Evolutionary conservation across 2,113 vertebrate species (phyloP).

Genomic region (Lagopus leucura): DNA sequence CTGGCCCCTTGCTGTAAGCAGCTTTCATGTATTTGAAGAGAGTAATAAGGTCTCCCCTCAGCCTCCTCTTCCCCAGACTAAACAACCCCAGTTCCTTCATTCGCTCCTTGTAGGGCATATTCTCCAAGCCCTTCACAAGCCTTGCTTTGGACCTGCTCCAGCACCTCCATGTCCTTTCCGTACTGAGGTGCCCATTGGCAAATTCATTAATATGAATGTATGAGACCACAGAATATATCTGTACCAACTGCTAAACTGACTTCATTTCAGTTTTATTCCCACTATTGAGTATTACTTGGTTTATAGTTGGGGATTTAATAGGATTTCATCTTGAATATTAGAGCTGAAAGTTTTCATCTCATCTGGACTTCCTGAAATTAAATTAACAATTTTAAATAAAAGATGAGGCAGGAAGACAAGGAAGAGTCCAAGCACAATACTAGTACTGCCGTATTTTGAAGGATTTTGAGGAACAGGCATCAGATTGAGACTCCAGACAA

Average conservation of each 20-base stretch:
- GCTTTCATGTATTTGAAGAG: too few species aligned
- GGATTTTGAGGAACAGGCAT: background rate
- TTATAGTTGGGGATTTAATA: conserved; percentile 43
- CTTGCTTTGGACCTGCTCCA: too few species aligned
- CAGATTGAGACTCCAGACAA: background rate
- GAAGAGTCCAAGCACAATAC: background rate
- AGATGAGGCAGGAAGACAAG: background rate
- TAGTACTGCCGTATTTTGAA: background rate
- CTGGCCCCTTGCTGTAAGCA: too few species aligned
- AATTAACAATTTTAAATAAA: conserved; percentile 31
- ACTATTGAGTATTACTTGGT: background rate
- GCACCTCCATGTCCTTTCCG: too few species aligned
- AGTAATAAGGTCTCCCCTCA: too few species aligned
- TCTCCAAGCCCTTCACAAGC: too few species aligned
- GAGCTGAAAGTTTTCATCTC: conserved; percentile 41
- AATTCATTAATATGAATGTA: conserved; percentile 6
- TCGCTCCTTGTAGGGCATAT: too few species aligned
- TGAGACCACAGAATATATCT: background rate
- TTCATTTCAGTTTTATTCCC: conserved; percentile 59
- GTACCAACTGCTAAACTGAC: background rate
- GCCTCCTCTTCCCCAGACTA: too few species aligned
- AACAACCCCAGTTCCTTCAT: too few species aligned
- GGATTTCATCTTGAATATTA: conserved; percentile 30
- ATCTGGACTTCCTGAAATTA: conserved; percentile 37
- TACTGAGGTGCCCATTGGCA: background rate